Evolutionary conservation across 2,888 invertebrate species (phyloP), one percentile per base, ranked within the genome.

Genomic region (Frankliniella fusca): DNA sequence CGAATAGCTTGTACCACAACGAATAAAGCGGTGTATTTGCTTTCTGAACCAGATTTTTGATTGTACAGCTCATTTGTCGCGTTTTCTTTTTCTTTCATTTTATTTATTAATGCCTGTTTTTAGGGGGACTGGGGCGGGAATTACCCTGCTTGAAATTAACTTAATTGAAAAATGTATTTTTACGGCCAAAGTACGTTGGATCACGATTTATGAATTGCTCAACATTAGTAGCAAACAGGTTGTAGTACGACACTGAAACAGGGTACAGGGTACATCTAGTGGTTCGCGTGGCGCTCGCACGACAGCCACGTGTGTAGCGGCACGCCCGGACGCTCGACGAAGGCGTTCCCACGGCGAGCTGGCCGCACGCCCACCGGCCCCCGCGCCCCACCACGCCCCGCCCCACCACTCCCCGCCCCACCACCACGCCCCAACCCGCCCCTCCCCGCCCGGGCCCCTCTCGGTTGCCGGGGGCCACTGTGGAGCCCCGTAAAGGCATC

Each of bases 241-340:
- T 15, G 12, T 54, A 11, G 15, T 0, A 54, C 54, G 3, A 54
- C 2, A 54, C 5, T 15, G 10, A 12, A 54, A 54, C 10, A n/a
- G n/a, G n/a, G n/a, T n/a, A 54, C 15, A 10, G 18, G 0, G 54
- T 54, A 15, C 54, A 5, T 20, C 18, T 20, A 54, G 70, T 76
- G 70, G 70, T 27, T 76, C 70, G 70, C 70, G 70, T 61, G 61
- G 70, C 70, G 70, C 70, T 76, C 70, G 70, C 70, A 12, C 27
- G 70, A 27, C 70, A 76, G 70, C 70, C 70, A 76, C 70, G 70
- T 76, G 70, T 11, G 61, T n/a, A 61, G 61, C 61, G 61, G 61
- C 61, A 61, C n/a, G 61, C 61, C 61, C 20, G 70, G 27, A 27
- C 70, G 70, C 23, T 12, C 70, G 70, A 27, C 70, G 70, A 5